These are phyloP conservation scores for Nebria salina DNA, from an alignment of 2,888 invertebrate species.

Conservation along the genomic window DNA sequence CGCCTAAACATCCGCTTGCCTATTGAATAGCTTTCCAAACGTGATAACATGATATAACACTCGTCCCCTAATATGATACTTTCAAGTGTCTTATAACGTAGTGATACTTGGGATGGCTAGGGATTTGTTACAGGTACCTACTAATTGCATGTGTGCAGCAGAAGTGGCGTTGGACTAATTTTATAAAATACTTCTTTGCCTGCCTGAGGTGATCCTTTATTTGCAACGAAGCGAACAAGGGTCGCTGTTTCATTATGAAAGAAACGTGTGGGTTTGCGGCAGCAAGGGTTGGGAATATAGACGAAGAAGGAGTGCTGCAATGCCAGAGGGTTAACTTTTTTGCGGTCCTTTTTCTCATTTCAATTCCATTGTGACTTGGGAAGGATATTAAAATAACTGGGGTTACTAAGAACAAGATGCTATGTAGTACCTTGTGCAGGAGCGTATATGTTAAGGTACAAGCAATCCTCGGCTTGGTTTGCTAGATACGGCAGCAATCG, in stretches of 20 bases:
- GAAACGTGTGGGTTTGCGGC: background rate
- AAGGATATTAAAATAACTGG: background rate
- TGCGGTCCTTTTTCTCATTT: too few species aligned
- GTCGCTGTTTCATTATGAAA: background rate
- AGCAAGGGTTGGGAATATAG: background rate
- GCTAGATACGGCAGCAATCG: conserved; percentile 86
- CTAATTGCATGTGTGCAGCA: background rate
- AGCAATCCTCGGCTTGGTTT: conserved; percentile 96
- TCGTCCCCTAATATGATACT: background rate
- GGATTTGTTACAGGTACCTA: background rate
- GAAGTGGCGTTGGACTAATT: background rate
- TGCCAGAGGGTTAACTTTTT: background rate
- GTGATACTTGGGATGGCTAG: background rate
- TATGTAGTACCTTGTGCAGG: conserved; percentile 84
- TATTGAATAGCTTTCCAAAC: background rate
- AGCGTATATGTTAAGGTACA: conserved; percentile 96
- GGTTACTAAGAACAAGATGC: conserved; percentile 5
- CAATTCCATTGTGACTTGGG: background rate
- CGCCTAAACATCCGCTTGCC: background rate
- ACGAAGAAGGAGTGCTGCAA: background rate
- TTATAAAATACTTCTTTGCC: background rate
- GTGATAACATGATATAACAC: background rate
- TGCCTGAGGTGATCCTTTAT: background rate
- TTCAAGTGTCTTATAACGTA: background rate
- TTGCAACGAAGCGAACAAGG: background rate